Base-by-base conservation (phyloP, 2,888 invertebrate genomes). In the Bellardia bayeri region DNA sequence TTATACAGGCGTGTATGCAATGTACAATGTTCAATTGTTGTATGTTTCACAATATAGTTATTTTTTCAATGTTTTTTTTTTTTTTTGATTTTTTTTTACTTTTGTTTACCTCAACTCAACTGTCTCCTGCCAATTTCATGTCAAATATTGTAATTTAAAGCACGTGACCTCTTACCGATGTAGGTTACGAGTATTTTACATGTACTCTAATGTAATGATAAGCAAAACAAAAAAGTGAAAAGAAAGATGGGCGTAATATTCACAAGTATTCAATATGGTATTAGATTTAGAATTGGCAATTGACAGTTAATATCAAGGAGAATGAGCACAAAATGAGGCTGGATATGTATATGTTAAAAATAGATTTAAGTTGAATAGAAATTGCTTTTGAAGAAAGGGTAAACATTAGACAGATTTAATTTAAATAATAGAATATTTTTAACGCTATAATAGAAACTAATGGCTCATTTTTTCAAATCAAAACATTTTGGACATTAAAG, bases 61-160 rank as follows among this genome's bases (percentile, higher is more conserved):
- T 37, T 49, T 58, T 33, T 49, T 14, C n/a, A 11, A 58, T 40
- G 16, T 11, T 72, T 11, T 72, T 72, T 58, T 2, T 82, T 72
- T 75, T n/a, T n/a, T n/a, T n/a, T n/a, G n/a, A n/a, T n/a, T n/a
- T n/a, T n/a, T n/a, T 30, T 61, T 8, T 63, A 23, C 56, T 56
- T 66, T 72, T 78, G 78, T 63, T 76, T 58, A 71, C 81, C 61
- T 78, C 68, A 72, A 71, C 68, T 81, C 74, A 78, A 71, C 49
- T 87, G 87, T 72, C 84, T 82, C 74, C 84, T 87, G 87, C 78
- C 87, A 87, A 87, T 87, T 87, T 81, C 82, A 82, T 87, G 87
- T 87, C 87, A 85, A 87, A 78, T 84, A 78, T 69, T 84, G 71
- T 78, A 85, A 85, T 84, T 87, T 84, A 87, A 87, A 74, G 84